Conservation (phyloP, 2,113 vertebrate species). For the Buteo buteo region DNA sequence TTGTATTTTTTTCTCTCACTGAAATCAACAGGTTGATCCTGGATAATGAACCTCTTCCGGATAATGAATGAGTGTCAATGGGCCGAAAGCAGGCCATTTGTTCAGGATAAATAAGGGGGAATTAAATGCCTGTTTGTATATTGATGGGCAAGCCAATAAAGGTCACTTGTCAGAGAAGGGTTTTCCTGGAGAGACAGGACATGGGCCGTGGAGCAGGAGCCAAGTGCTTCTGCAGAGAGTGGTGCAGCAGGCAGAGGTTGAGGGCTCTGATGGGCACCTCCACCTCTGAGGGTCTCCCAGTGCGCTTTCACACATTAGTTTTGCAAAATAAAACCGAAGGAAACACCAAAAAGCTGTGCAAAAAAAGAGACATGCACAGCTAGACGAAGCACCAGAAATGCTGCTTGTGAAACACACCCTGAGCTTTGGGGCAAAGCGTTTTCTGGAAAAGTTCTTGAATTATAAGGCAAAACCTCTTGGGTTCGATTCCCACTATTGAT, state of each 20-base stretch:
- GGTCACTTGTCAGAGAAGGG: not conserved
- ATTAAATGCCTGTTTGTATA: not conserved
- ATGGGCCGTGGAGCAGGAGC: not conserved
- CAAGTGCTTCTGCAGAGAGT: not conserved
- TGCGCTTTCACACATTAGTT: rapidly evolving
- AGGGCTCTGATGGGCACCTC: not conserved
- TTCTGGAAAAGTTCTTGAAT: not conserved
- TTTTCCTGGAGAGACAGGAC: not conserved
- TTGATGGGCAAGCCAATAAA: not conserved
- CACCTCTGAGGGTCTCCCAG: not conserved
- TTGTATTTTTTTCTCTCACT: not conserved
- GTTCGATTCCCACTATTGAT: not conserved
- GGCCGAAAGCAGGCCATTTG: not conserved
- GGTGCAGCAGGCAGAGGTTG: rapidly evolving
- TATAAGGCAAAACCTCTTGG: not conserved
- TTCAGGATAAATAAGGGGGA: not conserved
- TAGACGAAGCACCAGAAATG: not conserved
- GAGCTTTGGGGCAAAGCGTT: not conserved
- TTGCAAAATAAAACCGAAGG: no score
- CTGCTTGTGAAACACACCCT: not conserved
- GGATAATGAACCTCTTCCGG: not conserved
- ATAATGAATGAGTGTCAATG: not conserved
- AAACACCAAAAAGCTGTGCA: not conserved
- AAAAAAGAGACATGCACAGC: not conserved
- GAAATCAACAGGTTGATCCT: not conserved